phyloP scores from a whole-genome alignment of 30 jellyfish, hydroid and myxozoan species.

The Hydra vulgaris region DNA sequence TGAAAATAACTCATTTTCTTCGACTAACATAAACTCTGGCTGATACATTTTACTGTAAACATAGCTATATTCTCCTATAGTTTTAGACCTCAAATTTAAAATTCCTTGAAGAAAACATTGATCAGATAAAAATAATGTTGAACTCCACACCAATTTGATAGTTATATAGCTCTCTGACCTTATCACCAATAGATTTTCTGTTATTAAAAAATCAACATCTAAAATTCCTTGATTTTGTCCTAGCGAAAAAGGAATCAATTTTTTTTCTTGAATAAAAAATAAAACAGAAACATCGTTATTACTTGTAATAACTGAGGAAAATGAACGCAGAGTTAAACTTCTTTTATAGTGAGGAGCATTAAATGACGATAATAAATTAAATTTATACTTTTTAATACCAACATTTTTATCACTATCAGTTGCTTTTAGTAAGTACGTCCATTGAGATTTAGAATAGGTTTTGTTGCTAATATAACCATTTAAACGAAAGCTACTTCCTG shows the following conservation, averaged over 20 bases:
- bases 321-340: neutral
- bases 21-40: slow-evolving; percentile 39
- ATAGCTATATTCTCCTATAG: slow-evolving; percentile 13
- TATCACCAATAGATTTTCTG: slow-evolving; percentile 19
- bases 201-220: neutral
- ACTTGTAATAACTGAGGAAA: neutral
- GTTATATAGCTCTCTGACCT: slow-evolving; percentile 20
- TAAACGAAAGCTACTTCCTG: neutral
- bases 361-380: neutral
- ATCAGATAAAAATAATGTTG: slow-evolving; percentile 19
- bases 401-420: slow-evolving; percentile 38
- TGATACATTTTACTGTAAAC: slow-evolving; percentile 13
- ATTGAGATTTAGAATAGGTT: slow-evolving; percentile 19
- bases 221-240: slow-evolving; percentile 6
- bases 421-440: slow-evolving; percentile 46
- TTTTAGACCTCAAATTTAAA: slow-evolving; percentile 33
- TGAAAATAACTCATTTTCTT: neutral
- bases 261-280: slow-evolving; percentile 31
- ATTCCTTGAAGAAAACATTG: slow-evolving; percentile 27
- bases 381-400: slow-evolving; percentile 14
- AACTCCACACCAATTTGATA: slow-evolving; percentile 31
- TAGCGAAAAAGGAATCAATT: neutral
- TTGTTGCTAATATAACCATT: slow-evolving; percentile 11
- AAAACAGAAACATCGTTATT: slow-evolving; percentile 39
- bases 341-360: slow-evolving; percentile 11